Evolutionary conservation across 2,888 invertebrate genomes (phyloP).

Genomic region (Ennomos fuscantarius): DNA sequence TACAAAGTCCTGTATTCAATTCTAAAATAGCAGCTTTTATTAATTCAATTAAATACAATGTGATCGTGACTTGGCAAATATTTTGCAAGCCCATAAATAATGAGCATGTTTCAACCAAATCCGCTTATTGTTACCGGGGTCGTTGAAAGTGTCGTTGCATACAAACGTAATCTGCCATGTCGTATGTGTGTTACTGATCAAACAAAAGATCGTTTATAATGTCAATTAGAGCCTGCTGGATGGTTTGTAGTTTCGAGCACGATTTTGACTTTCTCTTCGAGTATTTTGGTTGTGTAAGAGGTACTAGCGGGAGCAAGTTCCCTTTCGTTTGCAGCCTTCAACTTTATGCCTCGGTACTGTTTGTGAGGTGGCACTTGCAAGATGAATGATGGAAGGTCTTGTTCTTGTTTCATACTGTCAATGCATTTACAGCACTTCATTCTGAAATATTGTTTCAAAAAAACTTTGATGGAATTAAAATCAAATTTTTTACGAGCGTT

Average conservation of each 20-base stretch:
- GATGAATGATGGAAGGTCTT: too few relatives aligned
- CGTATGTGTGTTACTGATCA: constrained; percentile 24
- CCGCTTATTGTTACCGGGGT: constrained; percentile 1
- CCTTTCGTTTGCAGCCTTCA: too few relatives aligned
- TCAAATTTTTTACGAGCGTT: too few relatives aligned
- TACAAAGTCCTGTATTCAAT: too few relatives aligned
- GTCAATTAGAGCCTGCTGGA: constrained; percentile 40
- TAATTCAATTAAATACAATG: too few relatives aligned
- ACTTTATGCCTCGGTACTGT: too few relatives aligned
- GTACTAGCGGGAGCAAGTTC: neutral
- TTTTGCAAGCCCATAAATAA: neutral
- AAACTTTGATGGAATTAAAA: too few relatives aligned
- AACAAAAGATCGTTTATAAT: constrained; percentile 40
- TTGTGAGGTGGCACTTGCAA: too few relatives aligned
- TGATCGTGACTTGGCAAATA: neutral
- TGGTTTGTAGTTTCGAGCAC: constrained; percentile 27
- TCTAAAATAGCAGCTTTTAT: too few relatives aligned
- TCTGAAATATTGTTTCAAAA: too few relatives aligned
- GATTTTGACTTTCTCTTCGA: constrained; percentile 40
- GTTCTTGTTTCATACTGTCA: too few relatives aligned
- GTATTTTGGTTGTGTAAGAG: constrained; percentile 37
- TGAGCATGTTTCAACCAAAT: neutral
- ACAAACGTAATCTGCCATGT: neutral
- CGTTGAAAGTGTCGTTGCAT: constrained; percentile 20
- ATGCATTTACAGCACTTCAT: too few relatives aligned